Evolutionary conservation across 2,888 invertebrate species (phyloP).

Genomic region (Habrosyne pyritoides): DNA sequence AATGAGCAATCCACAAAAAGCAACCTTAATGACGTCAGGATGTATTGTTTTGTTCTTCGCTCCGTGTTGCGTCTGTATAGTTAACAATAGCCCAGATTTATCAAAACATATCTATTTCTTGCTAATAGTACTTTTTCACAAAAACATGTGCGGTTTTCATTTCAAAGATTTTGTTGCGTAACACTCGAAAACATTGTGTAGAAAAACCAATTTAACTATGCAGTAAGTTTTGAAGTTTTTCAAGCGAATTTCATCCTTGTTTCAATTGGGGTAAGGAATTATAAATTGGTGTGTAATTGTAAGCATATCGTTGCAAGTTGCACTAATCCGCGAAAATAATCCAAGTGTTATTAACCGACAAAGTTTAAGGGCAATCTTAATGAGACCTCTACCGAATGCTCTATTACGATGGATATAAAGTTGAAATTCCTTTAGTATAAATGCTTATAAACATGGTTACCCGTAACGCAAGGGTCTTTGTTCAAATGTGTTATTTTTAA

Average conservation of each 20-base stretch:
- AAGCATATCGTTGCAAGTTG: background rate
- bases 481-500: constrained; percentile 48
- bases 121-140: background rate
- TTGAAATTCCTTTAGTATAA: background rate
- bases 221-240: background rate
- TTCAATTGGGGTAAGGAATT: background rate
- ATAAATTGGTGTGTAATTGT: background rate
- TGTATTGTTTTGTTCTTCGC: no score
- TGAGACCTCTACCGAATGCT: background rate
- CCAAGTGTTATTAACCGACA: constrained; percentile 7
- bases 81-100: background rate
- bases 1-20: no score
- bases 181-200: background rate
- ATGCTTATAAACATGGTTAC: background rate
- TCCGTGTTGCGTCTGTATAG: no score
- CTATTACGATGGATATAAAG: background rate
- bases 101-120: constrained; percentile 2
- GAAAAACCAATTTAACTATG: background rate
- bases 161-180: constrained; percentile 1
- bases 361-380: background rate
- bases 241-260: background rate
- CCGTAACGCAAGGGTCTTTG: background rate
- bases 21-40: no score
- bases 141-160: constrained; percentile 5
- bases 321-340: constrained; percentile 4